Evolutionary conservation across 2,797 vertebrate species (phyloP), one percentile per base, ranked within the genome.

Genomic region (Philypnodon macrostomus): DNA sequence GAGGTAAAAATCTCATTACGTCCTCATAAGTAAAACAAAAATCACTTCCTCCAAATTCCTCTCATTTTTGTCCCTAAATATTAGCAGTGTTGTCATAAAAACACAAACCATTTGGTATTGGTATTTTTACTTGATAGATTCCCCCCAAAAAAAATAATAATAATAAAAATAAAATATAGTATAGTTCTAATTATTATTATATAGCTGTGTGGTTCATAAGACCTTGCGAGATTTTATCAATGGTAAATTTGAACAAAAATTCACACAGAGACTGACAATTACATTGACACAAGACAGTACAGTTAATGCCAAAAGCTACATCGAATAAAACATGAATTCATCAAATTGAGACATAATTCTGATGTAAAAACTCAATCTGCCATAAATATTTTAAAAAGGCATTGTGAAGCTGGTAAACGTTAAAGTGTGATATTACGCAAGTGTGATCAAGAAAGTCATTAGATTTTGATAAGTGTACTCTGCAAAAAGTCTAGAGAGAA

Each of bases 381-480:
- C 0, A 66, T 59, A 58, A 64, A 48, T 59, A 46, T 13, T 64
- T 36, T 18, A 50, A 52, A 26, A 67, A 71, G 52, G 47, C 23
- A 19, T 51, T 52, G 55, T 52, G 35, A 55, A 26, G 23, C 24
- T 0, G 3, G 49, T 64, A 29, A 53, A 69, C 59, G 34, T 40
- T 40, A 31, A 47, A 63, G 19, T 34, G 19, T 38, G 21, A 29
- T 27, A 47, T 44, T 2, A 12, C 52, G 6, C 47, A 47, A 27
- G 4, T 15, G 35, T 44, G 53, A 79, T 72, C 50, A 73, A 69
- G 70, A 53, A 27, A 30, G 33, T 56, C 40, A 31, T 23, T 19
- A 33, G 56, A 29, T 18, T 57, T 69, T 58, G 23, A 63, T 41
- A 40, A 51, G 57, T 40, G 48, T 12, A 26, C 12, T 3, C 15